Evolutionary conservation across 2,888 invertebrate genomes (phyloP).

Genomic region (Cheilosia impressa): DNA sequence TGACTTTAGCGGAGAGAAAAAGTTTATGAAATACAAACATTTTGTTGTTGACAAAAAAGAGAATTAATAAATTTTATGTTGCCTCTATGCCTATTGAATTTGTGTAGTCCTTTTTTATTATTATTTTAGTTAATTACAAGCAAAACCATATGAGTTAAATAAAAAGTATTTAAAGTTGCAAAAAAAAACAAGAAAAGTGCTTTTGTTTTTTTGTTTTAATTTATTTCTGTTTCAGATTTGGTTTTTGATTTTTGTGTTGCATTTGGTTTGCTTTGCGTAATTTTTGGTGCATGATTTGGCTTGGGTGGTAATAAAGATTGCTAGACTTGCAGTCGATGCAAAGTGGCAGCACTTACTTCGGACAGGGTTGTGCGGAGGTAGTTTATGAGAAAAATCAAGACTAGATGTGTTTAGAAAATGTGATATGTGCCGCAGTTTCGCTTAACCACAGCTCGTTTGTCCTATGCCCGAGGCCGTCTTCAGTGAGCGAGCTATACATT

Average conservation of each 20-base stretch:
- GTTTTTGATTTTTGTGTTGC: constrained; percentile 32
- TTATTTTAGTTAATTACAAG: constrained; percentile 63
- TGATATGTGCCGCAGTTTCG: no score
- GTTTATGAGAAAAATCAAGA: no score
- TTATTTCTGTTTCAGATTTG: constrained; percentile 19
- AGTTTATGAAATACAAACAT: constrained; percentile 24
- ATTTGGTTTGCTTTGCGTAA: constrained; percentile 33
- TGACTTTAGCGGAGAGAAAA: constrained; percentile 40
- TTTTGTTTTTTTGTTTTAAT: constrained; percentile 28
- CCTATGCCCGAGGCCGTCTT: no score
- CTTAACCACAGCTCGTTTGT: no score
- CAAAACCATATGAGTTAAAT: constrained; percentile 49
- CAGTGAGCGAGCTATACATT: no score
- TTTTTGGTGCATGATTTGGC: constrained; percentile 20
- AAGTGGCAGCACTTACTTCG: no score
- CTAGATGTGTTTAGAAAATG: no score
- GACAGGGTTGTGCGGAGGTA: no score
- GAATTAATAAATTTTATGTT: constrained; percentile 43
- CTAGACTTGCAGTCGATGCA: no score
- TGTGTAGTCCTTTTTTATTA: constrained; percentile 56
- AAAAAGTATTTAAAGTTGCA: constrained; percentile 75
- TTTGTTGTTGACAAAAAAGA: constrained; percentile 35
- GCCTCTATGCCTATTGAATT: constrained; percentile 64
- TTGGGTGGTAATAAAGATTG: neutral
- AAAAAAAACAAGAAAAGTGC: constrained; percentile 9